Evolutionary conservation across 2,888 invertebrate species (phyloP).

Genomic region (Thecophora atra): DNA sequence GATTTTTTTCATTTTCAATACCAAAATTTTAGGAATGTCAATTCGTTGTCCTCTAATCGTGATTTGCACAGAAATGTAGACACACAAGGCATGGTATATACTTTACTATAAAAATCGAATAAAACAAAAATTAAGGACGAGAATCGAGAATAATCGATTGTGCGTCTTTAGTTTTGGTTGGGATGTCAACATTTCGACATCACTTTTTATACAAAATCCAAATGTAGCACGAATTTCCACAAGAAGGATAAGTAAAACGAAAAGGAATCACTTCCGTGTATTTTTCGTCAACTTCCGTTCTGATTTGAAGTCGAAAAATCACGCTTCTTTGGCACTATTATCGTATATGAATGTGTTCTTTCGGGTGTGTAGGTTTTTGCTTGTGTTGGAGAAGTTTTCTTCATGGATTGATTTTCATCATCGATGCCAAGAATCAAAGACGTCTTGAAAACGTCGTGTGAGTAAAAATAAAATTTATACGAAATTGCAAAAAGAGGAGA

Average conservation of each 20-base stretch:
- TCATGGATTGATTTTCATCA: constrained; percentile 59
- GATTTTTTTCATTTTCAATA: too few relatives aligned
- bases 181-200: neutral
- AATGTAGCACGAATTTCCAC: neutral
- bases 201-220: neutral
- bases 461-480: neutral
- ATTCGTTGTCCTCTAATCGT: too few relatives aligned
- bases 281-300: neutral
- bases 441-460: neutral
- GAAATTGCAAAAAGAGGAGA: neutral
- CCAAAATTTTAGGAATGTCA: too few relatives aligned
- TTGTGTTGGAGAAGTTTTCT: constrained; percentile 53
- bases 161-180: neutral
- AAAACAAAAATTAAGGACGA: too few relatives aligned
- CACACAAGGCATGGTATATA: too few relatives aligned
- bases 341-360: constrained; percentile 4
- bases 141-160: too few relatives aligned
- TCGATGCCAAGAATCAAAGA: constrained; percentile 50
- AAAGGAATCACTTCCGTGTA: neutral
- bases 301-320: neutral
- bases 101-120: too few relatives aligned
- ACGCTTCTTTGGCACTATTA: neutral
- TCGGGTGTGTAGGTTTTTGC: constrained; percentile 12
- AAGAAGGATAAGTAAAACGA: neutral
- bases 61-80: too few relatives aligned